Evolutionary conservation across 2,113 vertebrate species (phyloP).

Genomic region (Clarias magur): DNA sequence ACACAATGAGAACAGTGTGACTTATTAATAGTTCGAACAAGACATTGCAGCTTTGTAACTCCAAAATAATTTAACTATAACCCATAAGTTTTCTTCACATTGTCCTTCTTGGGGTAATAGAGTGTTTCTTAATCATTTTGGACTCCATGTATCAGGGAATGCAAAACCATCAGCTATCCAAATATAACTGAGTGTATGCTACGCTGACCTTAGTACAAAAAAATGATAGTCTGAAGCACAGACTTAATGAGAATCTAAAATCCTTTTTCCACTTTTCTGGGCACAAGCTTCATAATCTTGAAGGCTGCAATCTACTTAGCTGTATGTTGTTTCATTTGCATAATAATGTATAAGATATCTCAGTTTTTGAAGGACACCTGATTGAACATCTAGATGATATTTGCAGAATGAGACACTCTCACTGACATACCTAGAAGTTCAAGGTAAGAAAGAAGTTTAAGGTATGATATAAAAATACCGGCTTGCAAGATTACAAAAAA

Average conservation of each 20-base stretch:
- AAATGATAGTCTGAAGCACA: background rate
- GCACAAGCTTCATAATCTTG: background rate
- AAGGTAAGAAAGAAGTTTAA: no score
- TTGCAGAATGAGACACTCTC: background rate
- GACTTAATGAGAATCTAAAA: background rate
- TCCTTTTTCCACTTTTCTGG: background rate
- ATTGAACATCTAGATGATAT: background rate
- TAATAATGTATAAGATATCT: background rate
- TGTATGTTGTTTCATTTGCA: background rate
- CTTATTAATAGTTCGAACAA: background rate
- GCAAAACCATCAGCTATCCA: background rate
- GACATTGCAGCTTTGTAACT: background rate
- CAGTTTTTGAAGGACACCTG: background rate
- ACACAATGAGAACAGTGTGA: slow-evolving; percentile 10
- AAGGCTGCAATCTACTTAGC: background rate
- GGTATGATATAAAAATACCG: no score
- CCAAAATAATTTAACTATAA: background rate
- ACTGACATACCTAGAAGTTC: background rate
- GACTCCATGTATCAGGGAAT: background rate
- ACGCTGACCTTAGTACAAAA: background rate
- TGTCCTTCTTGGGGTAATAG: background rate
- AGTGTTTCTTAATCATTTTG: background rate
- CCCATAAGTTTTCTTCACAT: background rate
- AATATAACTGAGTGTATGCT: background rate
- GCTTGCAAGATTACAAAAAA: slow-evolving; percentile 15